A percentile compares a stretch with the other conserved stretches of the same genome.
These are phyloP conservation scores for Spinus pinus DNA, from an alignment of 2,797 vertebrate genomes.

Conservation along the genomic window DNA sequence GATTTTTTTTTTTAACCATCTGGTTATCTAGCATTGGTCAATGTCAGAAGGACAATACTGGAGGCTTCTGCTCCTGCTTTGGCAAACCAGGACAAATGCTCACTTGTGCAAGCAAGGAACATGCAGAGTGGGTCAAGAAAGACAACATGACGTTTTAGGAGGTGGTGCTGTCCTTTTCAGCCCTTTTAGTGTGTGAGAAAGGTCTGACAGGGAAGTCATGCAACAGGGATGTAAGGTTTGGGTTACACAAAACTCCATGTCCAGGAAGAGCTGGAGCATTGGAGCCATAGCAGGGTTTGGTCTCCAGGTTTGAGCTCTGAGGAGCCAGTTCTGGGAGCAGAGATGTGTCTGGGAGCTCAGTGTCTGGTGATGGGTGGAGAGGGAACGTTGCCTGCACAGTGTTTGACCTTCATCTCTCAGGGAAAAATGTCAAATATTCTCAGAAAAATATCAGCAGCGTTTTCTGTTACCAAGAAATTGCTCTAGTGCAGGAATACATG, in stretches of 20 bases:
- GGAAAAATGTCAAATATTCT: background rate
- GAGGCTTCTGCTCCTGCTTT: background rate
- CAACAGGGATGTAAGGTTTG: background rate
- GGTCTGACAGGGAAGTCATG: fast-evolving
- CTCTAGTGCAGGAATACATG: background rate
- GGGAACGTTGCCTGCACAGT: background rate
- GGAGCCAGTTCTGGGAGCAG: background rate
- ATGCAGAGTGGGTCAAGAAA: background rate
- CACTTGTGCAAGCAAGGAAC: fast-evolving
- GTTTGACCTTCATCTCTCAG: background rate
- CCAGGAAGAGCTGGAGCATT: background rate
- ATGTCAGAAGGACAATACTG: background rate
- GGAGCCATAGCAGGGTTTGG: background rate
- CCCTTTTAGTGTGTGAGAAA: background rate
- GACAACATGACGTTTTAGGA: background rate
- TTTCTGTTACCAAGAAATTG: background rate
- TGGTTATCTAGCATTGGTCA: background rate
- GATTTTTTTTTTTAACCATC: slow-evolving; percentile 1
- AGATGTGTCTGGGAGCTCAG: background rate
- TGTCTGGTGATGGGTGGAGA: background rate
- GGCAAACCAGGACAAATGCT: background rate
- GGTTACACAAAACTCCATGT: fast-evolving
- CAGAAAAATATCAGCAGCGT: background rate
- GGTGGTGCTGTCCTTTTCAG: background rate
- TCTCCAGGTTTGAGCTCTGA: background rate